These are phyloP conservation scores for Gambusia yucatana DNA, from an alignment of 2,797 vertebrate species.

Conservation along the genomic window DNA sequence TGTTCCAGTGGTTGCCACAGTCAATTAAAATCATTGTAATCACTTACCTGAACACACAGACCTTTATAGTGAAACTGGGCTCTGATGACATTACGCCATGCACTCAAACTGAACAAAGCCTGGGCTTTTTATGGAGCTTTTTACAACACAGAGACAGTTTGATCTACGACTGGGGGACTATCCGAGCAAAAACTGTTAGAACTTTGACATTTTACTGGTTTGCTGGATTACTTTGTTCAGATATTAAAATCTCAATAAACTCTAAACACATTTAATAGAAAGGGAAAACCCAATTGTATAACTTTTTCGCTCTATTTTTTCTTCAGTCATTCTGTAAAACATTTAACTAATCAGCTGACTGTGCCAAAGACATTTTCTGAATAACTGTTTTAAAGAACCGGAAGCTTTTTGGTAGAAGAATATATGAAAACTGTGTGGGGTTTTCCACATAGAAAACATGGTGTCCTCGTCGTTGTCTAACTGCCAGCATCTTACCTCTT, in stretches of 20 bases:
- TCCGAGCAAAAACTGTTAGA: neutral
- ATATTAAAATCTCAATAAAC: neutral
- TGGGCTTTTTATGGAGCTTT: neutral
- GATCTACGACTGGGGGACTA: neutral
- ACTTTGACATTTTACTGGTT: neutral
- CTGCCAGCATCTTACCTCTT: neutral
- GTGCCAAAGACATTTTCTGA: neutral
- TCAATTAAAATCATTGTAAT: constrained; percentile 12
- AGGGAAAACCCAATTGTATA: neutral
- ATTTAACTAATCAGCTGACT: neutral
- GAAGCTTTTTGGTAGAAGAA: neutral
- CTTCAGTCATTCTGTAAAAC: neutral
- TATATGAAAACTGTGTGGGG: neutral
- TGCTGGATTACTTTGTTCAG: neutral
- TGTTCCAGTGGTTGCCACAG: constrained; percentile 10
- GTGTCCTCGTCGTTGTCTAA: neutral
- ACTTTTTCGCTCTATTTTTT: neutral
- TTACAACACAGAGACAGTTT: neutral
- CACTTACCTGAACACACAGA: neutral
- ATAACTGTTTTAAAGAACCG: neutral
- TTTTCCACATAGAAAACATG: neutral
- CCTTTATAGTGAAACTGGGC: neutral
- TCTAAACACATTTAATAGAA: neutral
- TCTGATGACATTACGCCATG: constrained; percentile 1
- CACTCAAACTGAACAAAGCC: constrained; percentile 4